Base-by-base conservation (phyloP, 2,113 vertebrate species). In the Crotalus helleri region DNA sequence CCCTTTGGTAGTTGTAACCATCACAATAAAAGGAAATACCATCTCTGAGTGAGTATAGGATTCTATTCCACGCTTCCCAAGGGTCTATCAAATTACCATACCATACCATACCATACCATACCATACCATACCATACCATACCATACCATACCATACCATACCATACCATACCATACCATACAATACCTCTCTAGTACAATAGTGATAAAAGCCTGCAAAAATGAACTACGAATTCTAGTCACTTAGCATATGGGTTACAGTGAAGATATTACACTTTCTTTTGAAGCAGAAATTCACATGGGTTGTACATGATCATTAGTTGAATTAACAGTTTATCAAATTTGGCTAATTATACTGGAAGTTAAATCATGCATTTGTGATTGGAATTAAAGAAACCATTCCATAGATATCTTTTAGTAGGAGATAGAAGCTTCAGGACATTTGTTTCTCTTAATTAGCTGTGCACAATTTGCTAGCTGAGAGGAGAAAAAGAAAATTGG, bases 391-490 rank as follows among this genome's bases (percentile, higher is more conserved):
- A 96, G 93, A 97, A 96, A 96, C 94, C 85, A 95, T 97, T 96
- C 96, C 93, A 95, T 96, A 96, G 61, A 94, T 69, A 94, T 95
- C 86, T 96, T 92, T 96, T 95, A 93, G 89, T 94, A 96, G 88
- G 44, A 95, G 97, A 96, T 95, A 94, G 96, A 95, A 88, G 93
- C 96, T 97, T 96, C 74, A 87, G 96, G 95, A 95, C 95, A 97
- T 97, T 97, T 97, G 92, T 97, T 97, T 97, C 95, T 93, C 92
- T 95, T 97, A 97, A 97, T 96, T 96, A 96, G 61, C 90, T 29
- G 2, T 55, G 57, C 61, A 94, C 95, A 33, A 95, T 94, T 96
- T 95, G 1, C 61, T 61, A 94, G 23, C 54, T 93, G 91, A 96
- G 94, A 94, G 24, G 39, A 95, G 90, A 89, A 58, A 57, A 89